phyloP scores from a whole-genome alignment of 35 echinoderm and acorn worm species.

The Nesometra sesokonis region DNA sequence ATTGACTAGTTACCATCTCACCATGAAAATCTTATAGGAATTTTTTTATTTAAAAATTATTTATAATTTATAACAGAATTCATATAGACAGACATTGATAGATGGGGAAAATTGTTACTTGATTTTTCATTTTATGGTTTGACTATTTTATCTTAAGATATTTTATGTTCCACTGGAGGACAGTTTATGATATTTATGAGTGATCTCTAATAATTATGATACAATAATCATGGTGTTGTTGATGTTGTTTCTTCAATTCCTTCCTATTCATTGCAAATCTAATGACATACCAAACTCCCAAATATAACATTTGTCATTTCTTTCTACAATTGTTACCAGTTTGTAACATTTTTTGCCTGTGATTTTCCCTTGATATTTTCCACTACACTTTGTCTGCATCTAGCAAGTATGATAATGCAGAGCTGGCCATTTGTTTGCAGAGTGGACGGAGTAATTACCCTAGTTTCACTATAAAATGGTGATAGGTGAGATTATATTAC shows the following conservation, averaged over 20 bases:
- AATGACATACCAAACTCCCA: background rate
- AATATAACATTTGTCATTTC: background rate
- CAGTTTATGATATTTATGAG: background rate
- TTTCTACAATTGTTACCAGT: background rate
- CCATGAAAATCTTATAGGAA: no score
- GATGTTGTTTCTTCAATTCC: background rate
- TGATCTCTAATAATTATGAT: background rate
- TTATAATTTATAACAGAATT: background rate
- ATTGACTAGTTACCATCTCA: no score
- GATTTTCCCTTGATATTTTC: background rate
- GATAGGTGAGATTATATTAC: background rate
- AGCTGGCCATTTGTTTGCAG: no score
- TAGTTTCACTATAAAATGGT: no score
- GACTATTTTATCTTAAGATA: background rate
- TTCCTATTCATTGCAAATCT: background rate
- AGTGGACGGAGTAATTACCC: no score
- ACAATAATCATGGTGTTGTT: background rate
- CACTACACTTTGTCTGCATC: no score
- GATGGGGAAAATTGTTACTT: background rate
- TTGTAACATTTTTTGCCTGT: background rate
- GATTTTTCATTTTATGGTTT: background rate
- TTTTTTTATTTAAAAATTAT: background rate
- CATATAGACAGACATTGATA: background rate
- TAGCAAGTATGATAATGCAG: no score
- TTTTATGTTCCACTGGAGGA: background rate